Conservation (phyloP, 1,140 invertebrate species). For the Melanaphis sacchari region DNA sequence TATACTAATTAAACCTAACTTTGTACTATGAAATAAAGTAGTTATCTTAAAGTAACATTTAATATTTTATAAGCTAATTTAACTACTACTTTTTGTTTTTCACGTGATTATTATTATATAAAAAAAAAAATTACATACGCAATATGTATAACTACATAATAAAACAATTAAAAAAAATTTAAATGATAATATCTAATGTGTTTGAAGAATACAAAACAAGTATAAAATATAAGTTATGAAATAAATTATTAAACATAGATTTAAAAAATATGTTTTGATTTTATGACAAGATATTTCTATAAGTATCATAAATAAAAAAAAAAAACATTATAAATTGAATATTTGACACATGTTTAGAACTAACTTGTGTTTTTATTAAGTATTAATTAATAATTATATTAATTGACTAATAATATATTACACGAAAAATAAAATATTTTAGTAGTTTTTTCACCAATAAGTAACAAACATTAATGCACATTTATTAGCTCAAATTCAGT, state of each 20-base stretch:
- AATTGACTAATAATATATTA: slow-evolving; percentile 11
- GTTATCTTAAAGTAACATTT: neutral
- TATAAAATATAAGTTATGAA: neutral
- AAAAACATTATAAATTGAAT: neutral
- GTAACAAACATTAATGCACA: neutral
- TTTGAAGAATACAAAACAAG: neutral
- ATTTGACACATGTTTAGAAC: neutral
- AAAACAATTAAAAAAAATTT: neutral
- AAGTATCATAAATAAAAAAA: neutral
- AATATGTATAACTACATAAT: neutral
- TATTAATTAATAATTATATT: slow-evolving; percentile 4
- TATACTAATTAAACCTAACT: slow-evolving; percentile 43
- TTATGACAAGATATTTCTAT: neutral
- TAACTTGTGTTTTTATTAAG: neutral
- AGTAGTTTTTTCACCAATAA: neutral
- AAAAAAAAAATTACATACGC: neutral
- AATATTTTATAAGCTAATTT: neutral
- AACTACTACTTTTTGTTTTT: neutral
- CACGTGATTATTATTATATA: no score
- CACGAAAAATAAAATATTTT: neutral
- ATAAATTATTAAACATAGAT: neutral
- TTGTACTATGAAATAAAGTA: slow-evolving; percentile 33
- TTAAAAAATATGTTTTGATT: neutral
- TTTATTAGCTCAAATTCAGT: slow-evolving; percentile 26
- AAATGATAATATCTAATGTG: neutral